Evolutionary conservation across 2,113 vertebrate genomes (phyloP), one percentile per base, ranked within the genome.

Genomic region (Rhinichthys klamathensis): DNA sequence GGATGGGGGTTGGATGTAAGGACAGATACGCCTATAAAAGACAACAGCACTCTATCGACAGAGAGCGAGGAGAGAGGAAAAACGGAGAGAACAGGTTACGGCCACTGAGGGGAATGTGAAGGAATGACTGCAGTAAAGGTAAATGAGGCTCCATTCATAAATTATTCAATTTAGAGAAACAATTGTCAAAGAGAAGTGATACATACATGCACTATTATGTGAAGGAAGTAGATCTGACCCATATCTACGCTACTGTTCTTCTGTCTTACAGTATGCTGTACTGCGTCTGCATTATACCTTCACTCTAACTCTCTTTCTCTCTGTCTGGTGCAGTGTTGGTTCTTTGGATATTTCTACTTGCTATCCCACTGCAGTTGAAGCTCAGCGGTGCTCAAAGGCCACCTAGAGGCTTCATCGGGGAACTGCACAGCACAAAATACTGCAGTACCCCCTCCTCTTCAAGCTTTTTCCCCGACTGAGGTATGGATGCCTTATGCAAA

Each of bases 361-460:
- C 60, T 84, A 63, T 69, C 82, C 38, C 79, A 72, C 77, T 90
- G 88, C 90, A 85, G 86, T 88, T 87, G 41, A 67, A 27, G 32
- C 90, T 89, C 78, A 88, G 90, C 87, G 74, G 90, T 90, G 90
- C 88, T 82, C 81, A 87, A 41, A 88, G 75, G 91, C 89, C 93
- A 91, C 90, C 91, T 91, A 92, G 84, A 73, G 93, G 90, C 77
- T 88, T 75, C 65, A 84, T 6, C 2, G n/a, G 7, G 80, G 87
- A 91, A 93, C 86, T 93, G 83, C 91, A 93, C 21, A 30, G n/a
- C 32, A 60, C 82, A 79, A 93, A 94, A 88, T 89, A 90, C 92
- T 92, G 93, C 92, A 93, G 92, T 89, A 58, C 86, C 86, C 88
- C 85, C 76, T 58, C 80, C 56, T 23, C 79, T 69, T 12, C 54